Base-by-base conservation (phyloP, 2,797 vertebrate species). In the Salarias fasciatus region DNA sequence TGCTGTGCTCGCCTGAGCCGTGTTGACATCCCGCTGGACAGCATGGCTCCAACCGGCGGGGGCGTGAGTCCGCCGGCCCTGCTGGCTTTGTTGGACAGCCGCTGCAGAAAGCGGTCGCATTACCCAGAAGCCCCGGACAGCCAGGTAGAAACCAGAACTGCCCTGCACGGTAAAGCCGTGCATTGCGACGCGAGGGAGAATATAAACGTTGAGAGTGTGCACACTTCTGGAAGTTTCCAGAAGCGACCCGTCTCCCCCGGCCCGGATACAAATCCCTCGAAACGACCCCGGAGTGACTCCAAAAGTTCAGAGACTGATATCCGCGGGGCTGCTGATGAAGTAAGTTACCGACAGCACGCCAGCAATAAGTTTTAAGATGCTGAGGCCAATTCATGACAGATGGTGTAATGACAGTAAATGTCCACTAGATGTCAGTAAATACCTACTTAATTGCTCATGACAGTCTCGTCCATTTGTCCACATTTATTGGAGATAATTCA, bases 41-140 rank as follows among this genome's bases (percentile, higher is more conserved):
- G 69, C 67, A 46, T 66, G 68, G 45, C 57, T 36, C 8, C 67
- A 0, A 3, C 35, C 12, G 76, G 18, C 18, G 3, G 51, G 50
- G 80, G 30, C 11, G 61, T 69, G 37, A 63, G 36, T 33, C 62
- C 87, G 4, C 73, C 81, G 38, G 65, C 82, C 8, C 56, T 83
- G 14, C 53, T 69, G 0, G 51, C 77, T 44, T 12, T 83, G 44
- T 5, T 77, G 50, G 83, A 55, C 14, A 63, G 53, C n/a, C 81
- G 80, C 30, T 74, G 83, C 77, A 86, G 82, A 24, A 93, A 94
- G 78, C 90, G 92, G 66, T 61, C 84, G 2, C 35, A 54, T 55
- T 55, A 28, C 55, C 55, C 51, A 6, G 82, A 82, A 1, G 69
- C 75, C 0, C 31, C 33, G 0, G 74, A 79, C 8, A 33, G 52